Evolutionary conservation across 2,113 vertebrate species (phyloP), one percentile per base, ranked within the genome.

Genomic region (Alouatta palliata): DNA sequence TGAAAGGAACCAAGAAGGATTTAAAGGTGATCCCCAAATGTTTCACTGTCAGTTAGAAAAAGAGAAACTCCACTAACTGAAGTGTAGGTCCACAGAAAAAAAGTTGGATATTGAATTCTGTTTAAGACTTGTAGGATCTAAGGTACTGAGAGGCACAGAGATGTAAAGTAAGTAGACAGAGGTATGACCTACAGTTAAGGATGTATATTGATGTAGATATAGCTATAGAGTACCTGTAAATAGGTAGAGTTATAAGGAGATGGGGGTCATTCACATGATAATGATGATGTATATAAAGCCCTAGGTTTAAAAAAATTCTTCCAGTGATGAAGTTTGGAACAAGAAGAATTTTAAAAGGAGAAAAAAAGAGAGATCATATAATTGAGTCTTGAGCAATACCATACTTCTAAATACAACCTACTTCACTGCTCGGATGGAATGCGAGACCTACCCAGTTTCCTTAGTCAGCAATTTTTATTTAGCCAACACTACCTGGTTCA

Each of bases 401-500:
- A 37, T 49, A 25, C 5, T 94, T 68, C 61, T 92, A 86, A 96
- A 83, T 35, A 64, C 20, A 92, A 95, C 21, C 16, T 17, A 93
- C 79, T 19, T 96, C 45, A 89, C 19, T 49, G 47, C 5, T 45
- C n/a, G 58, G 32, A 81, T 5, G 76, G 58, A 20, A 82, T 32
- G 45, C 27, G 16, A 91, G 56, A 77, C 49, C 30, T 56, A 61
- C 13, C 19, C 32, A 47, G 35, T 52, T 76, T 40, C 66, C 54
- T 45, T 30, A 89, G 27, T 40, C 37, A 81, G 87, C 35, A 91
- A 45, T 45, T 96, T 87, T 91, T 77, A 94, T 82, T 86, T 68
- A 21, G 37, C 30, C 16, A 71, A 20, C 32, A 64, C 3, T 89
- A 43, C 45, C 66, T 89, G 66, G 30, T 35, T 56, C 56, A 87